A percentile compares a stretch with the other conserved stretches of the same genome.
Evolutionary conservation across 2,113 vertebrate species (phyloP).

Genomic region (Montifringilla adamsi): DNA sequence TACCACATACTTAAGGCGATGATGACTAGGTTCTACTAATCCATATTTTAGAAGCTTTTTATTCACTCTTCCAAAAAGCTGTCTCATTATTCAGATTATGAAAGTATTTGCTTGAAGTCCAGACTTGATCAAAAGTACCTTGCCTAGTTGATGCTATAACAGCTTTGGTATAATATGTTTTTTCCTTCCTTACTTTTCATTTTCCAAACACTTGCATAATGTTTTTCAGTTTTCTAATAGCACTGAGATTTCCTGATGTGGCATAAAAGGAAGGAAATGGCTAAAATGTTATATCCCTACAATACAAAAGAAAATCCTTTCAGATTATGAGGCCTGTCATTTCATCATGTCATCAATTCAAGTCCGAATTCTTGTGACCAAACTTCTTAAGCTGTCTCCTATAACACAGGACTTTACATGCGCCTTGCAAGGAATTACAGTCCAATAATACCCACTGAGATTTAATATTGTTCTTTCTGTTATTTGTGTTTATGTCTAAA

Average conservation of each 20-base stretch:
- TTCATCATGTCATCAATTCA: conserved; percentile 65
- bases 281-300: conserved; percentile 23
- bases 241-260: conserved; percentile 28
- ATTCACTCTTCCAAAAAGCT: conserved; percentile 43
- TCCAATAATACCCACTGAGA: conserved; percentile 39
- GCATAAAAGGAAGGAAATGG: not conserved
- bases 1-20: conserved; percentile 51
- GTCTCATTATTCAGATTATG: conserved; percentile 27
- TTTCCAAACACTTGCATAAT: conserved; percentile 41
- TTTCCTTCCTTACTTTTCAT: conserved; percentile 12
- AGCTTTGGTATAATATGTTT: conserved; percentile 23
- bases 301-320: conserved; percentile 44
- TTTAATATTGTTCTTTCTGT: conserved; percentile 52
- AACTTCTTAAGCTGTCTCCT: conserved; percentile 39
- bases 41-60: conserved; percentile 47
- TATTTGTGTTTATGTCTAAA: conserved; percentile 59
- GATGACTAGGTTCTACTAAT: conserved; percentile 29
- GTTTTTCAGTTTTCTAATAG: conserved; percentile 51
- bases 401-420: conserved; percentile 30
- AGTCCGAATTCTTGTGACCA: conserved; percentile 28
- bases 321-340: conserved; percentile 55
- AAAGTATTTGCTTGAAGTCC: conserved; percentile 14
- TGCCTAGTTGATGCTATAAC: conserved; percentile 18
- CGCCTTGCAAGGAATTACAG: conserved; percentile 36
- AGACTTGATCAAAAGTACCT: conserved; percentile 19